Base-by-base conservation (phyloP, 2,888 invertebrate genomes). In the Tryphoninae sp. region DNA sequence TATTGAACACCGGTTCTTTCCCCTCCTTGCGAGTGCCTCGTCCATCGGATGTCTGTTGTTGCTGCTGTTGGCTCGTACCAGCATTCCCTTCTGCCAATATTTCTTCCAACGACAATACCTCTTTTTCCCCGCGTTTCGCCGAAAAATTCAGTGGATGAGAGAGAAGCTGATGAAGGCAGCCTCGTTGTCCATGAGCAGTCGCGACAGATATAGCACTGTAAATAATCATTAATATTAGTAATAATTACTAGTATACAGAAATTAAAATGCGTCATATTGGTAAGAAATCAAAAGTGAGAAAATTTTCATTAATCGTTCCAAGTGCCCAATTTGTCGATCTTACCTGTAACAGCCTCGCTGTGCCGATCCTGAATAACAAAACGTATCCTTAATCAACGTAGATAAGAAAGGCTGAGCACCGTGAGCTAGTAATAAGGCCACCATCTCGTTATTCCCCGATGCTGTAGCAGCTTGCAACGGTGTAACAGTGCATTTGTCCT, bases 351-450 rank as follows among this genome's bases (percentile, higher is more conserved):
- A 97, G 1, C 97, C 97, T 78, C 96, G 94, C 89, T 97, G 97
- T 0, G 97, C 96, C 0, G 97, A 96, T 0, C 96, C 96, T 0
- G 97, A 96, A 89, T 97, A 97, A 87, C 97, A 97, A 77, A 97
- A 94, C 0, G 96, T 95, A 88, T 97, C 97, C 87, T 96, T 96
- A 80, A 96, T 94, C 87, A 96, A 94, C 0, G 97, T 97, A 0
- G 97, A 96, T 2, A 97, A 93, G 92, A 97, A 98, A 0, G 97
- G 97, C 89, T 97, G 96, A 0, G 97, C 97, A 0, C 97, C 97
- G 87, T 97, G 96, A 0, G 96, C 95, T 62, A 98, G 92, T 42
- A 98, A 93, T 42, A 97, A 90, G 0, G 96, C 95, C 0, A 97
- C 96, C 90, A 98, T 94, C 86, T 98, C 97, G 59, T 95, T 92